phyloP scores from a whole-genome alignment of 2,888 invertebrate genomes.

The Eupsilia transversa region DNA sequence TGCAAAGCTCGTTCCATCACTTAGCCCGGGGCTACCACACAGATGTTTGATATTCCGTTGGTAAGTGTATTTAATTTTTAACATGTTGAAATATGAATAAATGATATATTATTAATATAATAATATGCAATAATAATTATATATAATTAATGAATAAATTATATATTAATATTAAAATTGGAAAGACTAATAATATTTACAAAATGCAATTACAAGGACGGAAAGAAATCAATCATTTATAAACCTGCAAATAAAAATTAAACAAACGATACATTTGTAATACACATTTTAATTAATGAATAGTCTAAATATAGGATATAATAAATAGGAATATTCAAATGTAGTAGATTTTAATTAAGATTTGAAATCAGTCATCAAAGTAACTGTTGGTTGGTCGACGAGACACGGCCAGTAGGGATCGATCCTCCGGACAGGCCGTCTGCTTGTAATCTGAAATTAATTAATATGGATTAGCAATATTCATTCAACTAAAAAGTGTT shows the following conservation, averaged over 20 bases:
- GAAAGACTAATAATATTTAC: neutral
- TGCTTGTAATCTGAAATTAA: conserved; percentile 86
- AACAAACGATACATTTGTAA: conserved; percentile 34
- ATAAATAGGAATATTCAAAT: conserved; percentile 54
- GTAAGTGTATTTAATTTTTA: neutral
- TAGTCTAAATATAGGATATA: conserved; percentile 37
- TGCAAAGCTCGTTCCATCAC: conserved; percentile 1
- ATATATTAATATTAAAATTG: no score
- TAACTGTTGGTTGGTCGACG: conserved; percentile 85
- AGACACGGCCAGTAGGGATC: conserved; percentile 82
- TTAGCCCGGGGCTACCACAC: neutral
- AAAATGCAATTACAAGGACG: neutral
- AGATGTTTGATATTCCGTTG: neutral
- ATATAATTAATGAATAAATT: no score
- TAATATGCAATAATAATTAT: no score
- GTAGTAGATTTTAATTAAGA: conserved; percentile 32
- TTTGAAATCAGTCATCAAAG: conserved; percentile 78
- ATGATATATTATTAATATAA: no score
- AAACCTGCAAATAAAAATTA: conserved; percentile 12
- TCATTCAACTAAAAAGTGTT: neutral
- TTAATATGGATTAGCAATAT: conserved; percentile 16
- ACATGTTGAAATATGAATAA: no score
- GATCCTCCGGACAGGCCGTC: conserved; percentile 85
- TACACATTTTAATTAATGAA: conserved; percentile 52
- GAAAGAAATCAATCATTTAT: neutral